Base-by-base conservation (phyloP, 2,797 vertebrate species). In the Arnoldichthys spilopterus region DNA sequence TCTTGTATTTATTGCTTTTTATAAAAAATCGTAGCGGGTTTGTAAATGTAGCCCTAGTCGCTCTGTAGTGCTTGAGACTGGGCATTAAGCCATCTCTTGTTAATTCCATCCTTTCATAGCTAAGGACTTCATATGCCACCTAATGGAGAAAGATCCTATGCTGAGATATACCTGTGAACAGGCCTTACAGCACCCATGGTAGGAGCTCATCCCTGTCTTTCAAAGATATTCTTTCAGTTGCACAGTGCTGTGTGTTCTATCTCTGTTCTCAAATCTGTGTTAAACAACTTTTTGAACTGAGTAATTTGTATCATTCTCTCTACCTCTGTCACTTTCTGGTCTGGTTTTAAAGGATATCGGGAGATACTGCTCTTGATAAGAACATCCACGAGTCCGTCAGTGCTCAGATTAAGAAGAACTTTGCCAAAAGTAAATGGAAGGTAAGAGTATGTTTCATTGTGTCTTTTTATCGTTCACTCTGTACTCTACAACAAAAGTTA, bases 361-460 rank as follows among this genome's bases (percentile, higher is more conserved):
- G 97, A 76, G 97, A 99, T 87, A 98, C 97, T 0, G 97, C 97
- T 49, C 90, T 98, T 74, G 95, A 98, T 88, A 99, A 96, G 93
- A 99, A 99, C 73, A 99, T 99, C 88, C 97, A 98, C 7, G 97
- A 98, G 89, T 99, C 97, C 0, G 97, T 99, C 91, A 99, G 97
- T 0, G 96, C 97, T 80, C 97, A 99, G 87, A 99, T 99, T 85
- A 95, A 95, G 91, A 99, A 99, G 92, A 99, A 99, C 90, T 99
- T 98, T 43, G 97, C 97, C 83, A 99, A 99, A 91, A 98, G 97
- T 92, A 98, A 98, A 91, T 98, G 97, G 97, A 98, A 98, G 96
- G 97, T 98, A 76, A 94, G 96, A 85, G 59, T 16, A 6, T 64
- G 1, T 24, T 66, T 43, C 11, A 4, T 8, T 12, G 4, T 43